phyloP scores from a whole-genome alignment of 2,888 invertebrate genomes.

The Lasioglossum lativentre region DNA sequence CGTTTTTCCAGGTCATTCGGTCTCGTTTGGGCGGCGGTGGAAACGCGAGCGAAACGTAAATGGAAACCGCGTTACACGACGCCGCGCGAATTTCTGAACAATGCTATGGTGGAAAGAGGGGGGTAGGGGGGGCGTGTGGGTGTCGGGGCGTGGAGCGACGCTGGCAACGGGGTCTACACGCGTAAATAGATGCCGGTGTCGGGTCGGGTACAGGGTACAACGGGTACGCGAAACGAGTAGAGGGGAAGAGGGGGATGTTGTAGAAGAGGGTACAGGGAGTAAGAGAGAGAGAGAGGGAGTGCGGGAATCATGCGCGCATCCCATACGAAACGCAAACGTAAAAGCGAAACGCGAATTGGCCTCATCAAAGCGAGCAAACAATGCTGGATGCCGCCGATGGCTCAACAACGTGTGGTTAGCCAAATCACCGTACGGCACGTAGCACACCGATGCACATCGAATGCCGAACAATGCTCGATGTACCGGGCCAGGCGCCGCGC shows the following conservation, averaged over 20 bases:
- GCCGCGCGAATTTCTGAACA: constrained; percentile 43
- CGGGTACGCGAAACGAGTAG: background rate
- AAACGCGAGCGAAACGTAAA: constrained; percentile 11
- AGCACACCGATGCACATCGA: constrained; percentile 72
- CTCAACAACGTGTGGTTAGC: constrained; percentile 84
- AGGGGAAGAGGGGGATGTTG: background rate
- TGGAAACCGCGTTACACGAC: constrained; percentile 49
- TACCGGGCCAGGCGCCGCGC: constrained; percentile 39
- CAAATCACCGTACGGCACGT: constrained; percentile 82
- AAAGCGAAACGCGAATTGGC: constrained; percentile 83
- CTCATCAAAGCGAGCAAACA: constrained; percentile 85
- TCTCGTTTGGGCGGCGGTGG: background rate
- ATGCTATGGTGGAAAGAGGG: constrained; percentile 12
- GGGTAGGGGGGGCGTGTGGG: too few relatives aligned
- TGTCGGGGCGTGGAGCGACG: constrained; percentile 12
- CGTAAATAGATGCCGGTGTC: constrained; percentile 35
- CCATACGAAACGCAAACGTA: constrained; percentile 71
- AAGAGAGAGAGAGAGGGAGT: constrained; percentile 7
- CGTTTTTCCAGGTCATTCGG: constrained; percentile 45
- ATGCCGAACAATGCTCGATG: constrained; percentile 73
- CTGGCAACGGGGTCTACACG: constrained; percentile 4
- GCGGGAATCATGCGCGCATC: constrained; percentile 59
- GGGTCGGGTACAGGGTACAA: background rate
- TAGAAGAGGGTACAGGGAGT: background rate
- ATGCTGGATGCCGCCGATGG: constrained; percentile 82